These are phyloP conservation scores for Urocolius indicus DNA, from an alignment of 2,113 vertebrate genomes.

Conservation along the genomic window DNA sequence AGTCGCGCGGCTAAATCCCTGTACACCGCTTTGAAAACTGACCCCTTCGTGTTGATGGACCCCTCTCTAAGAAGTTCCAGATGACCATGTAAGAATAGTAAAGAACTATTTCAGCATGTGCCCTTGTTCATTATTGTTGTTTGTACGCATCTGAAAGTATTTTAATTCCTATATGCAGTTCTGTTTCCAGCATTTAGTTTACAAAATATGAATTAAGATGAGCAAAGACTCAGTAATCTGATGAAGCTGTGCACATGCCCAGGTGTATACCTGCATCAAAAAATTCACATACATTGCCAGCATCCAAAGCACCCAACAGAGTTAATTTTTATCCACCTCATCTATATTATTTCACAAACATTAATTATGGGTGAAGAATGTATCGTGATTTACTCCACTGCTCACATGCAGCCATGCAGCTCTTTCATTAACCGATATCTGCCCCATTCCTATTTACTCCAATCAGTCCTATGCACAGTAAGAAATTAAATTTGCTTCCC, in stretches of 20 bases:
- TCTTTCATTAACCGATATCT: neutral
- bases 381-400: accelerated
- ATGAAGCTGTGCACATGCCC: accelerated
- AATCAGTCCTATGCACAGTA: neutral
- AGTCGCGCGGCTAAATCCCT: constrained; percentile 57
- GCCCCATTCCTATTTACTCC: neutral
- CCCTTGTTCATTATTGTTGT: constrained; percentile 33
- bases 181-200: neutral
- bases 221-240: neutral
- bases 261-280: neutral
- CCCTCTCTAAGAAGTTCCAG: constrained; percentile 70
- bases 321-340: neutral
- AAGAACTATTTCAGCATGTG: constrained; percentile 55
- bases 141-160: constrained; percentile 68
- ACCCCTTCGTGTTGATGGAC: constrained; percentile 54
- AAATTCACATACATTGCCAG: neutral
- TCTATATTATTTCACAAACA: neutral
- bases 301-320: neutral
- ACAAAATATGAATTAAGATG: neutral
- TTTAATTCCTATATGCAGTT: neutral
- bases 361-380: neutral
- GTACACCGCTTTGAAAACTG: constrained; percentile 64
- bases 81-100: constrained; percentile 38
- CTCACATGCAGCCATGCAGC: accelerated
- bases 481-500: constrained; percentile 28